A percentile compares a stretch with the other conserved stretches of the same genome.
Conservation (phyloP, 2,113 vertebrate species). For the Macrotus californicus region DNA sequence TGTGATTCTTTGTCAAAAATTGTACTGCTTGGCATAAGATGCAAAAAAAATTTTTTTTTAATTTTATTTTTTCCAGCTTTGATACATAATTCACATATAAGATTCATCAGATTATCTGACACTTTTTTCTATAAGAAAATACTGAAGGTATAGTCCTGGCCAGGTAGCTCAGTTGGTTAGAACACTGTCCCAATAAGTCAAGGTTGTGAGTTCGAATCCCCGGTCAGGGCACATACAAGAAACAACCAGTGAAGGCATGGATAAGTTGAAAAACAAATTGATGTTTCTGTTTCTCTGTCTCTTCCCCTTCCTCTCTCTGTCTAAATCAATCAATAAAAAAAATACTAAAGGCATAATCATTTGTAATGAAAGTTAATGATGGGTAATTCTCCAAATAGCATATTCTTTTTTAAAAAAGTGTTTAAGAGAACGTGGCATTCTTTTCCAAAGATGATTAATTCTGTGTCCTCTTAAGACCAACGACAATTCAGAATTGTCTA, state of each 20-base stretch:
- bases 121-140: slow-evolving; percentile 1
- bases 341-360: neutral
- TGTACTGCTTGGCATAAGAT: neutral
- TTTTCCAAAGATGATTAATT: slow-evolving; percentile 19
- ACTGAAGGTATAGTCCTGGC: neutral
- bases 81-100: neutral
- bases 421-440: neutral
- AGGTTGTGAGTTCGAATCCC: too few relatives aligned
- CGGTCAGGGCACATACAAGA: too few relatives aligned
- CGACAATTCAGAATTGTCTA: neutral
- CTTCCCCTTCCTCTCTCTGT: too few relatives aligned
- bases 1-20: slow-evolving; percentile 9
- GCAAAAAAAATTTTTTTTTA: neutral
- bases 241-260: too few relatives aligned
- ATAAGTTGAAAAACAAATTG: too few relatives aligned
- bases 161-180: too few relatives aligned
- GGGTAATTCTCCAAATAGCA: neutral
- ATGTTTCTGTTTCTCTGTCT: too few relatives aligned
- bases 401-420: neutral
- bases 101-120: neutral
- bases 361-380: neutral
- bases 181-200: too few relatives aligned
- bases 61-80: neutral
- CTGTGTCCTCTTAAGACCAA: neutral
- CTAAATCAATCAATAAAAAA: too few relatives aligned